Evolutionary conservation across 2,797 vertebrate genomes (phyloP), one percentile per base, ranked within the genome.

Genomic region (Astyanax mexicanus): DNA sequence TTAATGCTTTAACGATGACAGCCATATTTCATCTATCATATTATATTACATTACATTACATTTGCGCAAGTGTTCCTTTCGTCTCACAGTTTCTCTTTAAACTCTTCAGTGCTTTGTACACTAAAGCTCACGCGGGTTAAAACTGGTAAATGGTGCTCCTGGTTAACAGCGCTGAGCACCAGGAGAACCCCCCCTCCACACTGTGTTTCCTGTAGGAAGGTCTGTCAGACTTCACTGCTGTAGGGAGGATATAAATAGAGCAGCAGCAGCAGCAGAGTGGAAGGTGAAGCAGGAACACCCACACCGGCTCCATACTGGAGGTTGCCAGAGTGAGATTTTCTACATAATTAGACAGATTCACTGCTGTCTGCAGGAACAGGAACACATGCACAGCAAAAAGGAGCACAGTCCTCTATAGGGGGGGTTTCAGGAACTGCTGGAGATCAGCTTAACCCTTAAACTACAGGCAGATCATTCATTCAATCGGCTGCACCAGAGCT

Each of bases 251-350:
- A 55, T 27, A 55, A 55, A 55, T 55, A 55, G 52, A 55, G 23
- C 25, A 4, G 25, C 52, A 3, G 12, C 52, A 55, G 52, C 15
- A 27, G 52, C 49, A 23, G 49, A 52, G 49, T 19, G 21, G 49
- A 23, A 55, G 52, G 52, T 55, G 52, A 55, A 27, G 25, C 52
- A 55, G n/a, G 32, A 21, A 38, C 32, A 11, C 32, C n/a, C 58
- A 61, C 58, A 38, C 35, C 38, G 3, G 38, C 35, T 61, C n/a
- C 4, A 3, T 5, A 12, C 9, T 8, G 17, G 15, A 38, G 35
- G 57, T 60, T 60, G 29, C 57, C 57, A 60, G 29, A 38, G 58
- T 38, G 19, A 61, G 35, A 61, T 37, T 38, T 23, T 61, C 58
- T 61, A 21, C 35, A 38, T 38, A 61, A 55, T 61, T 61, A 37